These are phyloP conservation scores for Tenthredo notha DNA, from an alignment of 2,888 invertebrate species.

Conservation along the genomic window DNA sequence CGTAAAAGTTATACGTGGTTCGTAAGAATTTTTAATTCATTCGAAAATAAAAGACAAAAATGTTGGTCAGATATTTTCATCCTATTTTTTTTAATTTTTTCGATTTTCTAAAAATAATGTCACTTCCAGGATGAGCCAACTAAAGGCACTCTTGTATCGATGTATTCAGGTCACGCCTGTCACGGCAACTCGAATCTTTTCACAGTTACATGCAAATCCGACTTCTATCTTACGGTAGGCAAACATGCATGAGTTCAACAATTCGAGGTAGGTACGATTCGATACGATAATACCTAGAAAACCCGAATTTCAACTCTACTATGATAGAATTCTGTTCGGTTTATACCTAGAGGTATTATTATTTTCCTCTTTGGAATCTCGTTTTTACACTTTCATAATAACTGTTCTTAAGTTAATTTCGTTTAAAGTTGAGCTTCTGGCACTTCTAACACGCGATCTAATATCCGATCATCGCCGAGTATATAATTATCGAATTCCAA, in stretches of 20 bases:
- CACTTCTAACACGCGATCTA: not conserved
- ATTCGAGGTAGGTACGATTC: constrained; percentile 40
- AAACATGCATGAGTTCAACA: constrained; percentile 41
- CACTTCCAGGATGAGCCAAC: not conserved
- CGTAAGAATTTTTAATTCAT: no score
- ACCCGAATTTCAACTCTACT: not conserved
- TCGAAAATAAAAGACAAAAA: no score
- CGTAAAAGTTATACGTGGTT: no score
- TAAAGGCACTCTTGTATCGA: constrained; percentile 19
- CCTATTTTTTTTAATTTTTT: not conserved
- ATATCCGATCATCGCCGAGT: not conserved
- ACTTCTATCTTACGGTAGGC: constrained; percentile 30
- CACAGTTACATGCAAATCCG: constrained; percentile 39
- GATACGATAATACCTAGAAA: constrained; percentile 16
- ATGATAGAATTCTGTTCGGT: not conserved
- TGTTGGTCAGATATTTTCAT: not conserved
- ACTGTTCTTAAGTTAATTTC: not conserved
- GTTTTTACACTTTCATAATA: not conserved
- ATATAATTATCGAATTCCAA: not conserved
- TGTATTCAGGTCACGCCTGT: constrained; percentile 32
- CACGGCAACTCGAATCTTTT: constrained; percentile 42
- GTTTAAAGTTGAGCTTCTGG: not conserved
- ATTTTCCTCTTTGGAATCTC: not conserved
- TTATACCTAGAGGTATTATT: not conserved
- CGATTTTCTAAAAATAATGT: not conserved